Percentiles rank a stretch among this genome's conserved stretches.
These are phyloP conservation scores for Sthenelais limicola DNA, from an alignment of 2,888 invertebrate species.

Conservation along the genomic window DNA sequence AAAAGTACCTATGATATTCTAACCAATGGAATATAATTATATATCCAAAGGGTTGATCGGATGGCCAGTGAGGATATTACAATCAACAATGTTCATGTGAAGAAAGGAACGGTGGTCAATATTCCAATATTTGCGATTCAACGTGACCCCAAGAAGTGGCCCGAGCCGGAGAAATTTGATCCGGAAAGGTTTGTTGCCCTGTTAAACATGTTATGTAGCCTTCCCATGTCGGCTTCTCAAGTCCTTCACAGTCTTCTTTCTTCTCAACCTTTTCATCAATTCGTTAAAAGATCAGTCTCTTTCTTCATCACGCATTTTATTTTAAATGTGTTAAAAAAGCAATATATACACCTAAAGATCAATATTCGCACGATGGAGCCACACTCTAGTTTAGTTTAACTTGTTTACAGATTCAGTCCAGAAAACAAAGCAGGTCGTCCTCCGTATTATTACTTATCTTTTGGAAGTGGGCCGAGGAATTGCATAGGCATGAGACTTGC, in stretches of 20 bases:
- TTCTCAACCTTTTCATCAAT: no score
- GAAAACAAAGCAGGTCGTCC: constrained; percentile 14
- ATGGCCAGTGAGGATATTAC: constrained; percentile 37
- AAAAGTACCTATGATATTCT: no score
- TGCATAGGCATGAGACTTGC: constrained; percentile 39
- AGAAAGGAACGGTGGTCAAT: constrained; percentile 43
- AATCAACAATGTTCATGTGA: constrained; percentile 36
- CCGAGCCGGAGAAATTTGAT: constrained; percentile 49
- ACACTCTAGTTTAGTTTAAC: no score
- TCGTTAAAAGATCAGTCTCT: no score
- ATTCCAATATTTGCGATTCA: constrained; percentile 47
- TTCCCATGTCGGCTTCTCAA: no score
- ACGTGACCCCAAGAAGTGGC: constrained; percentile 46
- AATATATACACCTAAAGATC: no score
- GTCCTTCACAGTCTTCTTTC: no score
- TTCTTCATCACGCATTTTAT: no score
- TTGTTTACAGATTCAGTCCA: constrained; percentile 47
- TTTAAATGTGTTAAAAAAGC: no score
- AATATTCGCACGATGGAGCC: no score
- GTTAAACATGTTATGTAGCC: no score
- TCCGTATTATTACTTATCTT: constrained; percentile 35
- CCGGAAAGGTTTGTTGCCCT: constrained; percentile 52
- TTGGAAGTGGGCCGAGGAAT: constrained; percentile 26
- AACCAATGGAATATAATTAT: no score
- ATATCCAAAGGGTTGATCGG: constrained; percentile 43